Percentiles rank a stretch among this genome's conserved stretches.
phyloP scores from a whole-genome alignment of 2,113 vertebrate species.

The Pteronura brasiliensis region DNA sequence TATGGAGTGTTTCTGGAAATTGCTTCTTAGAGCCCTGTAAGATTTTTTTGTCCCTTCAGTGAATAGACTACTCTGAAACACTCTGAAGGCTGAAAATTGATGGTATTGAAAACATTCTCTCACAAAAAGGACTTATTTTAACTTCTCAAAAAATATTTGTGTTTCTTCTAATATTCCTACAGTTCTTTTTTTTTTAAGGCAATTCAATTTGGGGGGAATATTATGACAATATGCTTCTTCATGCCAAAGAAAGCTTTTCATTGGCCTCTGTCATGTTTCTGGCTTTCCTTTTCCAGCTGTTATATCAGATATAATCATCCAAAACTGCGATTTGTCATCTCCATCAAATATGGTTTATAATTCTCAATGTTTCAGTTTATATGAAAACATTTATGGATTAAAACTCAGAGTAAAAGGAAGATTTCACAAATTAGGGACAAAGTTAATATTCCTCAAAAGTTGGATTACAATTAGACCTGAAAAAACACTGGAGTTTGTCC shows the following conservation, averaged over 20 bases:
- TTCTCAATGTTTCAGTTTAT: conserved; percentile 41
- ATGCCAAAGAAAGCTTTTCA: conserved; percentile 73
- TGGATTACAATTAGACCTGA: conserved; percentile 13
- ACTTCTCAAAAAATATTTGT: conserved; percentile 60
- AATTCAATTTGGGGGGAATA: conserved; percentile 47
- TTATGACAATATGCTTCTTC: conserved; percentile 65
- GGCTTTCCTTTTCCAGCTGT: conserved; percentile 78
- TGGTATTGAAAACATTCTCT: conserved; percentile 43
- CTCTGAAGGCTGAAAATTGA: conserved; percentile 27
- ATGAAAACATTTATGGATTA: conserved; percentile 51
- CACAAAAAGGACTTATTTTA: conserved; percentile 49
- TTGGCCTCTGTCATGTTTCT: conserved; percentile 69
- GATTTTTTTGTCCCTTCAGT: not conserved
- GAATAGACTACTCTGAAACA: conserved; percentile 41
- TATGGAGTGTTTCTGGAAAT: conserved; percentile 6
- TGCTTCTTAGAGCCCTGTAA: conserved; percentile 22
- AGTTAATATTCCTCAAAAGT: conserved; percentile 40
- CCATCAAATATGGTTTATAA: conserved; percentile 39
- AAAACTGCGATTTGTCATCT: conserved; percentile 63
- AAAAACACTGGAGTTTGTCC: not conserved
- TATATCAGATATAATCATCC: conserved; percentile 71
- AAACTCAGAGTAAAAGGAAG: conserved; percentile 61
- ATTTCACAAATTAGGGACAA: conserved; percentile 47
- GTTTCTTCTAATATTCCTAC: conserved; percentile 58
- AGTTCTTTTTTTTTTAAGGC: conserved; percentile 53